Evolutionary conservation across 2,113 vertebrate species (phyloP).

Genomic region (Chamaea fasciata): DNA sequence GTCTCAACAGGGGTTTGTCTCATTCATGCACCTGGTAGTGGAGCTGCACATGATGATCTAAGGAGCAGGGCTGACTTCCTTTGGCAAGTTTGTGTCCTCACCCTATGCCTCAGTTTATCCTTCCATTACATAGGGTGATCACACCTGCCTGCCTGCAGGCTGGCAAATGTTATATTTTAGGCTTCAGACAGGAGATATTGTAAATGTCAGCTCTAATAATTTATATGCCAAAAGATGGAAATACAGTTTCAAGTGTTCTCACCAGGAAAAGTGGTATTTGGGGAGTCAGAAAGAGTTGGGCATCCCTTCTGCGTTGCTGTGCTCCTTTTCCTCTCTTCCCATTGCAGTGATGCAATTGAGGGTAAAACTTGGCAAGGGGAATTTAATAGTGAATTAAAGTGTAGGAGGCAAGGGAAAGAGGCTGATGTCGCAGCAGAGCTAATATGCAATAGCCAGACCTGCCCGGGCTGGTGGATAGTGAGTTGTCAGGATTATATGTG

Average conservation of each 20-base stretch:
- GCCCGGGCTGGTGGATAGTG: conserved; percentile 4
- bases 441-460: conserved; percentile 22
- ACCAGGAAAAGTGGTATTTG: background rate
- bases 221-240: background rate
- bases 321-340: background rate
- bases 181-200: background rate
- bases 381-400: background rate
- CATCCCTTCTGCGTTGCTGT: background rate
- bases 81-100: background rate
- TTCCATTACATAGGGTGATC: background rate
- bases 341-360: background rate
- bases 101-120: background rate
- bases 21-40: background rate
- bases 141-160: background rate
- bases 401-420: background rate
- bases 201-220: background rate
- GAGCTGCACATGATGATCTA: background rate
- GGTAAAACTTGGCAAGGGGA: background rate
- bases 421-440: background rate
- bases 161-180: background rate
- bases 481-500: conserved; percentile 55
- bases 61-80: background rate
- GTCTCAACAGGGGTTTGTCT: background rate
- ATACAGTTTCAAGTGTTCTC: background rate
- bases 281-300: background rate